Conservation (phyloP, 2,888 invertebrate genomes). For the Abscondita cerata region DNA sequence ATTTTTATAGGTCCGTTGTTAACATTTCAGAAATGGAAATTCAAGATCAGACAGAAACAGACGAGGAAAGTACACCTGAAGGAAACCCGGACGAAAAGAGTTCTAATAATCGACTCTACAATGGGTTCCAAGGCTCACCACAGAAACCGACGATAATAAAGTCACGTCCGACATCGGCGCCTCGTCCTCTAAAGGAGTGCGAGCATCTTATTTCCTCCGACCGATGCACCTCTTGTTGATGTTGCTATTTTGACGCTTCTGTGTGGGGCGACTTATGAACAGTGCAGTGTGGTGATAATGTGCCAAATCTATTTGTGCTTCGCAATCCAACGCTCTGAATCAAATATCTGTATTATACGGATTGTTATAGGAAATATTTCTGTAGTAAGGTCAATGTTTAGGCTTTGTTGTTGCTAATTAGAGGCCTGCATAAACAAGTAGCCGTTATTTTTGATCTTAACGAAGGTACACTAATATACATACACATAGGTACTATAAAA, state of each 20-base stretch:
- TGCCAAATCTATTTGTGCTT: constrained; percentile 59
- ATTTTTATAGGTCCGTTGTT: constrained; percentile 38
- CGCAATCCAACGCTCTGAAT: constrained; percentile 51
- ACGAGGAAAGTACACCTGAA: constrained; percentile 56
- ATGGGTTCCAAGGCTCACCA: constrained; percentile 70
- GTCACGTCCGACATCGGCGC: constrained; percentile 30
- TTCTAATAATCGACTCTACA: constrained; percentile 52
- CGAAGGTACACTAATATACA: constrained; percentile 11
- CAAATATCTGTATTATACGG: constrained; percentile 48
- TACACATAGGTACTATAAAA: constrained; percentile 14
- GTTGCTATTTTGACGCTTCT: constrained; percentile 50
- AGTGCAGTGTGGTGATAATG: constrained; percentile 52
- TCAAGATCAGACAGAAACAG: constrained; percentile 62
- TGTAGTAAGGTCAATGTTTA: constrained; percentile 48
- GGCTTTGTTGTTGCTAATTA: constrained; percentile 46
- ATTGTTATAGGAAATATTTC: constrained; percentile 43
- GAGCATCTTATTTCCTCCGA: constrained; percentile 26
- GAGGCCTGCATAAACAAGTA: constrained; percentile 29
- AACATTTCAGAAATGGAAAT: constrained; percentile 67
- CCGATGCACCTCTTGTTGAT: constrained; percentile 43
- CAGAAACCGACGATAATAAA: constrained; percentile 64
- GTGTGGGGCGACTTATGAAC: constrained; percentile 45
- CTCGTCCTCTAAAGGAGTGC: constrained; percentile 30
- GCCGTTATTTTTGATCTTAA: constrained; percentile 28
- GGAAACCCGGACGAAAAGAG: constrained; percentile 51